A percentile compares a stretch with the other conserved stretches of the same genome.
phyloP scores from a whole-genome alignment of 2,797 vertebrate species.

The Novumbra hubbsi region DNA sequence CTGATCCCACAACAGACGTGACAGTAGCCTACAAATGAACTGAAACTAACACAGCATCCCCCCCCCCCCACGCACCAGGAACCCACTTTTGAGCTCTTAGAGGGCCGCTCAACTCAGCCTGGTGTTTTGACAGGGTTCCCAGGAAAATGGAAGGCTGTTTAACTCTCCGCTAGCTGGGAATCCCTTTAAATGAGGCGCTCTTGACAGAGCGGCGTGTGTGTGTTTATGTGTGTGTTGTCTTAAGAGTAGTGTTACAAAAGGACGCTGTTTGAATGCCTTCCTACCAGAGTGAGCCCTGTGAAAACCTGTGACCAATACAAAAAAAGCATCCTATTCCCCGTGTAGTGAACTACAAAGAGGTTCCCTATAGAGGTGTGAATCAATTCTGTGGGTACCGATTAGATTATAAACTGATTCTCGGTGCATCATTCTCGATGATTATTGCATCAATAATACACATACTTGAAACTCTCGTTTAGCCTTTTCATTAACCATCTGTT shows the following conservation, averaged over 20 bases:
- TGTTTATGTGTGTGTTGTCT: conserved; percentile 30
- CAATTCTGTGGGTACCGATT: too few species aligned
- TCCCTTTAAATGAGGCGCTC: conserved; percentile 49
- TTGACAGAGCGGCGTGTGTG: conserved; percentile 18
- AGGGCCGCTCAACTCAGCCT: conserved; percentile 43
- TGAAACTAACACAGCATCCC: neutral
- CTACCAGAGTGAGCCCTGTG: too few species aligned
- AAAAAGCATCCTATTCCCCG: neutral
- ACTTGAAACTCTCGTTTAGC: too few species aligned
- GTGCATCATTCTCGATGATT: too few species aligned
- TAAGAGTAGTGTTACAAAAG: conserved; percentile 37
- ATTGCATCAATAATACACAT: too few species aligned
- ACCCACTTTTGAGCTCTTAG: conserved; percentile 46
- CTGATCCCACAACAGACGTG: conserved; percentile 27
- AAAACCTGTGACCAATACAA: too few species aligned
- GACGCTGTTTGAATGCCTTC: too few species aligned
- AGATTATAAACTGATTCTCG: too few species aligned
- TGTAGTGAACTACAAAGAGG: neutral
- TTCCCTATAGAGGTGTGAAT: too few species aligned
- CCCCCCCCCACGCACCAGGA: neutral
- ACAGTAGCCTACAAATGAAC: conserved; percentile 36
- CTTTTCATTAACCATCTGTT: too few species aligned
- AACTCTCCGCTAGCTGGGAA: conserved; percentile 34
- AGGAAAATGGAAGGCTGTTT: conserved; percentile 49
- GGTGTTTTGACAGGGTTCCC: conserved; percentile 58